Percentiles rank a stretch among this genome's conserved stretches.
Conservation (phyloP, 2,888 invertebrate genomes). For the Alloplasta piceator region DNA sequence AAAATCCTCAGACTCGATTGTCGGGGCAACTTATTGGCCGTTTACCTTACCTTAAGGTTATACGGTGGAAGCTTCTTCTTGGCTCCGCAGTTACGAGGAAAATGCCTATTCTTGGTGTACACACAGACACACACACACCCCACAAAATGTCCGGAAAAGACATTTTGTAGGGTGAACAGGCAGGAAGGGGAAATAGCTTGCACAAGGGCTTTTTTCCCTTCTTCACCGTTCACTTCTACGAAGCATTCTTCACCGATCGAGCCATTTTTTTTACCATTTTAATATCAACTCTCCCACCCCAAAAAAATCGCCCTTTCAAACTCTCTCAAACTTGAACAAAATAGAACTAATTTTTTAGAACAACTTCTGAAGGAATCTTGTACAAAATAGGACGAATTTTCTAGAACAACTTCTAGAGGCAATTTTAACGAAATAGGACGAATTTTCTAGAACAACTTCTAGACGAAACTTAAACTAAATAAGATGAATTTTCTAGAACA, state of each 20-base stretch:
- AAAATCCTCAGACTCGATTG: conserved; percentile 63
- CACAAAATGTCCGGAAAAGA: not conserved
- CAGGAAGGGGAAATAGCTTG: conserved; percentile 55
- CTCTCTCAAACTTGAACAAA: too few species aligned
- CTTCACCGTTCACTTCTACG: conserved; percentile 31
- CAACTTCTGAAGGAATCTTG: too few species aligned
- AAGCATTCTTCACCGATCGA: conserved; percentile 20
- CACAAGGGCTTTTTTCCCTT: conserved; percentile 54
- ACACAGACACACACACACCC: not conserved
- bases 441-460: too few species aligned
- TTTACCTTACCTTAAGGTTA: conserved; percentile 52
- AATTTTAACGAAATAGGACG: too few species aligned
- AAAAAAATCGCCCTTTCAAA: too few species aligned
- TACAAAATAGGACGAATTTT: too few species aligned
- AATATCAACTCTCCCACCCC: too few species aligned
- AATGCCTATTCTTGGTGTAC: conserved; percentile 57
- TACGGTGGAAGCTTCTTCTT: conserved; percentile 23
- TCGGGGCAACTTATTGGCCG: conserved; percentile 63
- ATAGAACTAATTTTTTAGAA: too few species aligned
- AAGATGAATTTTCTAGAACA: too few species aligned
- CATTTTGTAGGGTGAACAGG: not conserved
- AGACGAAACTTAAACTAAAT: too few species aligned
- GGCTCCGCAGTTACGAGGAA: conserved; percentile 57
- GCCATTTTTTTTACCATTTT: not conserved
- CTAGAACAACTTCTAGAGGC: too few species aligned